Evolutionary conservation across 1,140 invertebrate genomes (phyloP).

Genomic region (Geopemphigus sp.): DNA sequence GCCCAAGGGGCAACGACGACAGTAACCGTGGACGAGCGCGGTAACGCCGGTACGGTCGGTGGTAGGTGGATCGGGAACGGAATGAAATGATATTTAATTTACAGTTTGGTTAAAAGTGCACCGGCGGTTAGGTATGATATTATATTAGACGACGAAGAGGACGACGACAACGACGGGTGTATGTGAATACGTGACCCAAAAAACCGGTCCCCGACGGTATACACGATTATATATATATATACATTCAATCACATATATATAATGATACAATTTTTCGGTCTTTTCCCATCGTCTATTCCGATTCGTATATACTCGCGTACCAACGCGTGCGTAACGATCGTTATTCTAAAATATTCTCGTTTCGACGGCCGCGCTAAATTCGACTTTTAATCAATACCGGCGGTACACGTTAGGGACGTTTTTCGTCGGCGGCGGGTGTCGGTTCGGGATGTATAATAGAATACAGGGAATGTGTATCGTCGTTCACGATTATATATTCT

Average conservation of each 20-base stretch:
- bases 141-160: neutral
- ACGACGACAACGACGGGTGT: neutral
- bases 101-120: slow-evolving; percentile 21
- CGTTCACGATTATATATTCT: too few relatives aligned
- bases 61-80: neutral
- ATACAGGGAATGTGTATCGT: too few relatives aligned
- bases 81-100: slow-evolving; percentile 50
- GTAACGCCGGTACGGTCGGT: neutral
- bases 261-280: slow-evolving; percentile 21
- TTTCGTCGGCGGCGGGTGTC: too few relatives aligned
- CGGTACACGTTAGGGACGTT: too few relatives aligned
- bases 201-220: slow-evolving; percentile 14
- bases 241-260: slow-evolving; percentile 4
- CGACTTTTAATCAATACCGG: slow-evolving; percentile 11
- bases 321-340: neutral
- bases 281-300: neutral
- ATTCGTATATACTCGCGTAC: neutral
- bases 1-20: slow-evolving; percentile 14
- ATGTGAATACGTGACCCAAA: slow-evolving; percentile 25
- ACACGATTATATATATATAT: neutral
- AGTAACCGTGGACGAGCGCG: neutral
- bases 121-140: neutral
- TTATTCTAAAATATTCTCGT: slow-evolving; percentile 30
- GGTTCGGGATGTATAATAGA: too few relatives aligned
- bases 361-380: slow-evolving; percentile 19